These are phyloP conservation scores for Vultur gryphus DNA, from an alignment of 2,797 vertebrate species.

Conservation along the genomic window DNA sequence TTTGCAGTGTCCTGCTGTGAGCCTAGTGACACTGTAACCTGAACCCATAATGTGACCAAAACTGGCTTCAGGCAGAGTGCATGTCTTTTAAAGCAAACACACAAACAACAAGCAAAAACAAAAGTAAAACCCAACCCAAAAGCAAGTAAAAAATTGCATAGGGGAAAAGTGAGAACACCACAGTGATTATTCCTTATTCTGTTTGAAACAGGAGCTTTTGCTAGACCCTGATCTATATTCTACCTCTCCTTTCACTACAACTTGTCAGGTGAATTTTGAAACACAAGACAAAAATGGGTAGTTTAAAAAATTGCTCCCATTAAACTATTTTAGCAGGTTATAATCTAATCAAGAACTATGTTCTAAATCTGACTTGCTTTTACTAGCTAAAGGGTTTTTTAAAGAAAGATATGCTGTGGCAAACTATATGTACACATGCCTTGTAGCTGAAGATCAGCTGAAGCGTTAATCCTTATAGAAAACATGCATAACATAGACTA, in stretches of 20 bases:
- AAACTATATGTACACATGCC: not conserved
- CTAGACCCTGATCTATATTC: not conserved
- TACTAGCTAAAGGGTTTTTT: not conserved
- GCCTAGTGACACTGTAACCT: not conserved
- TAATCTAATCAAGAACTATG: not conserved
- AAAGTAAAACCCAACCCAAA: not conserved
- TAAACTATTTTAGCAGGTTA: not conserved
- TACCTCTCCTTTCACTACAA: not conserved
- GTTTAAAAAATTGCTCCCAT: not conserved
- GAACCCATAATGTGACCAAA: not conserved
- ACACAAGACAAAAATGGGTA: not conserved
- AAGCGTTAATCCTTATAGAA: conserved; percentile 3
- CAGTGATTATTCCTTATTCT: not conserved
- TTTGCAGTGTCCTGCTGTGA: not conserved
- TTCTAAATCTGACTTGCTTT: not conserved
- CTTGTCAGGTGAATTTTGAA: not conserved
- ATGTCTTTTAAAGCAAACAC: not conserved
- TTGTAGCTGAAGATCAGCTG: not conserved
- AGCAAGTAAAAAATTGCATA: not conserved
- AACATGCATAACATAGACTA: not conserved
- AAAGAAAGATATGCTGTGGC: not conserved
- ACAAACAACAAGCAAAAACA: not conserved
- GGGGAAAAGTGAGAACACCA: not conserved
- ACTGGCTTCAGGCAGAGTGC: not conserved
- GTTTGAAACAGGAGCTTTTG: not conserved